Evolutionary conservation across 2,113 vertebrate genomes (phyloP).

Genomic region (Corythoichthys haematopterus): DNA sequence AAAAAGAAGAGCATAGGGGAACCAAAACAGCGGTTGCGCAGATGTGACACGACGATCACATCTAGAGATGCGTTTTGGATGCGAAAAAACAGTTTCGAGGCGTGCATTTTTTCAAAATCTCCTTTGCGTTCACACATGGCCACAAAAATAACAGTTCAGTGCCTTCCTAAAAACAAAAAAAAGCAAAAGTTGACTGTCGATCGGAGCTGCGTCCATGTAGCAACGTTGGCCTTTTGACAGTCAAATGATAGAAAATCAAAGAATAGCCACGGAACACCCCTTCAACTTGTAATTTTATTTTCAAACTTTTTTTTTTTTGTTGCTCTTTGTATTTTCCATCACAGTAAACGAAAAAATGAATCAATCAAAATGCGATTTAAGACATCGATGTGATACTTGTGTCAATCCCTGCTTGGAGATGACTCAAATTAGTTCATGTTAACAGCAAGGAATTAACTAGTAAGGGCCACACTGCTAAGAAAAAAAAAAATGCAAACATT

Average conservation of each 20-base stretch:
- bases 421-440: neutral
- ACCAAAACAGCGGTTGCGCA: neutral
- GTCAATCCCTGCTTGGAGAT: neutral
- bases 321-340: neutral
- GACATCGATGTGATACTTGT: conserved; percentile 2
- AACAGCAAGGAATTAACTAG: neutral
- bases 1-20: neutral
- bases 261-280: neutral
- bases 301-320: neutral
- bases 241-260: neutral
- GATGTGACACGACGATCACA: conserved; percentile 23
- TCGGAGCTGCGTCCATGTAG: conserved; percentile 36
- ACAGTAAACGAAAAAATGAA: neutral
- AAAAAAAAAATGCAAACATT: too few species aligned
- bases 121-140: conserved; percentile 20
- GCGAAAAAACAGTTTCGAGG: conserved; percentile 26
- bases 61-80: conserved; percentile 19
- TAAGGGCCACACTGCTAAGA: neutral
- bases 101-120: conserved; percentile 19
- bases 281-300: neutral
- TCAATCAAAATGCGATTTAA: neutral
- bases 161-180: neutral
- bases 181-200: neutral
- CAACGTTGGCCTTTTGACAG: neutral
- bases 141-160: conserved; percentile 40